Evolutionary conservation across 2,113 vertebrate genomes (phyloP).

Genomic region (Anguilla rostrata): DNA sequence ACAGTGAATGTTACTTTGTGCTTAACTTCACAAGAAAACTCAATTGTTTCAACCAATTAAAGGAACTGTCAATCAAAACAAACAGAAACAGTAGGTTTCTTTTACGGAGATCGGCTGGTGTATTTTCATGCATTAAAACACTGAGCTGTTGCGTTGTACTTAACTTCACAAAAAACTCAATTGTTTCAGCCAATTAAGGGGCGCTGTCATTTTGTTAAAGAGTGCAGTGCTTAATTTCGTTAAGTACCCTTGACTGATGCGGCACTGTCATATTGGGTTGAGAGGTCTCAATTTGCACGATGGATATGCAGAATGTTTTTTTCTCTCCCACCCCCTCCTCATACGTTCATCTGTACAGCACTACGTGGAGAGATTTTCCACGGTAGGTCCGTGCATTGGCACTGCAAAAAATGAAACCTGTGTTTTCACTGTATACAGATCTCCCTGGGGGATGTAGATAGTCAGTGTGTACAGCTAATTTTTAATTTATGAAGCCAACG

Average conservation of each 20-base stretch:
- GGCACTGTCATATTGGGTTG: neutral
- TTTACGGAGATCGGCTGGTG: neutral
- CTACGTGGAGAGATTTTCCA: constrained; percentile 22
- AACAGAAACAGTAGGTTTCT: too few species aligned
- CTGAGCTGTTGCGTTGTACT: neutral
- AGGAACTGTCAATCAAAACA: neutral
- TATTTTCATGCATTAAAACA: neutral
- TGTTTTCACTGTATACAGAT: constrained; percentile 29
- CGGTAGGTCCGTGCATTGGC: neutral
- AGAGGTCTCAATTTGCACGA: constrained; percentile 36
- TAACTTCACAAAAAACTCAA: neutral
- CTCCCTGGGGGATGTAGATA: constrained; percentile 36
- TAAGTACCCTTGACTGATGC: constrained; percentile 8
- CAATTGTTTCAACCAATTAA: neutral
- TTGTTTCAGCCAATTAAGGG: neutral
- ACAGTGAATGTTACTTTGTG: neutral
- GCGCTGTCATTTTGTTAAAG: constrained; percentile 1
- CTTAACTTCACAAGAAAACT: neutral
- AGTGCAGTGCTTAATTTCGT: neutral
- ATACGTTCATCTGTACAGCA: constrained; percentile 33
- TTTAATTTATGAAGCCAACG: neutral
- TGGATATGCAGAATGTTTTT: constrained; percentile 30
- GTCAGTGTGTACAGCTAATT: neutral
- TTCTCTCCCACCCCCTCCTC: constrained; percentile 42
- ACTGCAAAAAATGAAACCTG: constrained; percentile 23